These are phyloP conservation scores for Neoitamus cyanurus DNA, from an alignment of 2,888 invertebrate genomes.

Conservation along the genomic window DNA sequence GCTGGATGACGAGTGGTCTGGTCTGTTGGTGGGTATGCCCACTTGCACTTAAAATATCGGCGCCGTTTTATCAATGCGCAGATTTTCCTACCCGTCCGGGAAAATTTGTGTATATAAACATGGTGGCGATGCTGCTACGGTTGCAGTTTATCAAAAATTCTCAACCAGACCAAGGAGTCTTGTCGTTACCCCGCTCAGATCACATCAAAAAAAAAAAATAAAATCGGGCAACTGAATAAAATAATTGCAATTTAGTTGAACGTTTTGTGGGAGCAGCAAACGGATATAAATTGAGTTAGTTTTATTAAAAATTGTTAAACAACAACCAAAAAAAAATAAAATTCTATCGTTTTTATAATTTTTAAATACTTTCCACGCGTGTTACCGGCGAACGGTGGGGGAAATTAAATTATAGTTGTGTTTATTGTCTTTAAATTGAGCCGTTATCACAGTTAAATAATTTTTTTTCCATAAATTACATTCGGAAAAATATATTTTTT, in stretches of 20 bases:
- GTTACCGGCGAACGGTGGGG: too few relatives aligned
- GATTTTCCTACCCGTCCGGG: not conserved
- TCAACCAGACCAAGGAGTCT: not conserved
- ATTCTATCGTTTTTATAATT: too few relatives aligned
- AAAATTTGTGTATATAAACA: slow-evolving; percentile 3
- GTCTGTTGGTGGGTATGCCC: not conserved
- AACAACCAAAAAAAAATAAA: too few relatives aligned
- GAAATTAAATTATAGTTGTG: too few relatives aligned
- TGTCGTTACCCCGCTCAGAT: not conserved
- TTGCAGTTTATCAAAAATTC: slow-evolving; percentile 31
- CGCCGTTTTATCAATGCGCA: slow-evolving; percentile 45
- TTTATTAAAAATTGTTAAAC: too few relatives aligned
- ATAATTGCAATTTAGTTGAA: not conserved
- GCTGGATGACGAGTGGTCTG: too few relatives aligned
- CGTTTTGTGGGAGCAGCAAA: not conserved
- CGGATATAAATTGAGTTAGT: not conserved
- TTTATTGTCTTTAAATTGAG: not conserved
- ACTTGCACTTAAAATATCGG: slow-evolving; percentile 36
- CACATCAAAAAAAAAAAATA: not conserved
- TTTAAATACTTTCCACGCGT: not conserved
- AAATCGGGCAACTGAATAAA: not conserved
- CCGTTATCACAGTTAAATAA: not conserved
- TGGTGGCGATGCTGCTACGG: not conserved
- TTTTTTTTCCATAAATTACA: not conserved
- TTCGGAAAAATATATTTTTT: not conserved